phyloP scores from a whole-genome alignment of 2,888 invertebrate genomes.

The Seira ritae region DNA sequence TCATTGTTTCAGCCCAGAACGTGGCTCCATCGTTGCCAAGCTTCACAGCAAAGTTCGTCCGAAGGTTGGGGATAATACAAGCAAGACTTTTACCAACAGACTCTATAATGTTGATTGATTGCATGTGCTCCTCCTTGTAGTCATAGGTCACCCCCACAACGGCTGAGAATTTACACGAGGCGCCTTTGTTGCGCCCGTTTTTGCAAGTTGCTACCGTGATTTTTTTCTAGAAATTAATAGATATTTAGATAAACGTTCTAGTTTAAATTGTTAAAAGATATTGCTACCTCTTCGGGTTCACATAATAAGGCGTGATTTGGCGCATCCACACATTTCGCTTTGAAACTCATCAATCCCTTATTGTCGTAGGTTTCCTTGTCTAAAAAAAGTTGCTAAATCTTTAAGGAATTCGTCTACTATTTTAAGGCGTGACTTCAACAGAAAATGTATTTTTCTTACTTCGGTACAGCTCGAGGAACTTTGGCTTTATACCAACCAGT shows the following conservation, averaged over 20 bases:
- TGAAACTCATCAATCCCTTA: neutral
- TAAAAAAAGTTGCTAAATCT: neutral
- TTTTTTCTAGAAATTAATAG: neutral
- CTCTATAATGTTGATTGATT: neutral
- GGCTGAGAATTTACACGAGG: neutral
- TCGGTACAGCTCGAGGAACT: neutral
- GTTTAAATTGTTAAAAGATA: too few species aligned
- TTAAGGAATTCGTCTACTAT: too few species aligned
- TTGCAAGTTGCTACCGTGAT: neutral
- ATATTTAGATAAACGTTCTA: conserved; percentile 1
- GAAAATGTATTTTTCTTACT: neutral
- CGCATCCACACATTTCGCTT: conserved; percentile 12
- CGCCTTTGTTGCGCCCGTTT: neutral
- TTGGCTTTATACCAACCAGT: neutral
- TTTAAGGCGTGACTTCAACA: too few species aligned
- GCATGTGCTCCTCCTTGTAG: neutral
- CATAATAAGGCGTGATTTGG: neutral
- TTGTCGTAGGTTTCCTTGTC: conserved; percentile 21
- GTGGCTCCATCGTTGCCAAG: neutral
- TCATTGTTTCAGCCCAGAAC: neutral
- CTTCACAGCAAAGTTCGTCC: neutral
- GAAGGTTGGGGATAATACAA: neutral
- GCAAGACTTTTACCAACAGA: conserved; percentile 15
- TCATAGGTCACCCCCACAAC: neutral
- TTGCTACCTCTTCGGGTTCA: neutral